Base-by-base conservation (phyloP, 1,140 invertebrate species). In the Drosophila yakuba region DNA sequence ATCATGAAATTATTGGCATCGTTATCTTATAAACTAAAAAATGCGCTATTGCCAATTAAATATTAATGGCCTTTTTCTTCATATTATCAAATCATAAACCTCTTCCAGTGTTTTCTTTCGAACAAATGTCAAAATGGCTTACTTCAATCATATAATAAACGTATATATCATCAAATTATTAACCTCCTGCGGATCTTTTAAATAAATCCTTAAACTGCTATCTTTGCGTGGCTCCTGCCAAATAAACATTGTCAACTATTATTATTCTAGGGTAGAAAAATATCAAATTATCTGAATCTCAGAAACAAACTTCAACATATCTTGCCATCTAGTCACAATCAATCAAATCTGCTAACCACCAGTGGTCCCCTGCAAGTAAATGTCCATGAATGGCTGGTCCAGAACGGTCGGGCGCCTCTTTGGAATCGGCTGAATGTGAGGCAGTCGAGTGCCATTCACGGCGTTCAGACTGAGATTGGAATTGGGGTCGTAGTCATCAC, bases 381-480 rank as follows among this genome's bases (percentile, higher is more conserved):
- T 90, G 6, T 90, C 75, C 82, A 82, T 73, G 0, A 57, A 59
- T 0, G 14, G 10, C 15, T 81, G 66, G 20, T 79, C 72, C 0
- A 68, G 6, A 15, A 58, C 52, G 1, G 73, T 51, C 4, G 75
- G 63, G 0, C 81, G 80, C 5, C 85, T 44, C 38, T 55, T 76
- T 2, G 85, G 85, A 5, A 90, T 86, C 0, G 85, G 85, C 36
- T 90, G 85, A 11, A 81, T 43, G 12, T 90, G 54, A 0, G 85
- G 85, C 4, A 85, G 20, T 2, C 86, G 64, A 0, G 85, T 90
- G 0, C 85, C 85, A 59, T 90, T 90, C 0, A 90, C 60, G 0
- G 85, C 85, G 44, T 90, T 90, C 6, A 90, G 48, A 36, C 85
- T 90, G 4, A 89, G 43, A 14, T 57, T 35, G 2, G 66, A 69